These are phyloP conservation scores for Todiramphus chloris DNA, from an alignment of 2,113 vertebrate species.

Conservation along the genomic window DNA sequence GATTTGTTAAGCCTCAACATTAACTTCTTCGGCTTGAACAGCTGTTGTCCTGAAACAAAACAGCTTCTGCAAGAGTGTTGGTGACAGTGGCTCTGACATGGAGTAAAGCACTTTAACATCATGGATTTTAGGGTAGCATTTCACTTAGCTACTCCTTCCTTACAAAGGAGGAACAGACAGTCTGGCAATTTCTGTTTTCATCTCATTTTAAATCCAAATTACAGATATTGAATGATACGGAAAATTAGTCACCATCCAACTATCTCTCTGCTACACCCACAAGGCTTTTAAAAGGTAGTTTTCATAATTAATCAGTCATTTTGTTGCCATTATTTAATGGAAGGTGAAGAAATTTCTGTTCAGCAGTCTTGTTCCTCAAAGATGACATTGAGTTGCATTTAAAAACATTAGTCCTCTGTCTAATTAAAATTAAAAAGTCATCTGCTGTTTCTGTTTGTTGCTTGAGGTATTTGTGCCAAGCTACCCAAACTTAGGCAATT, in stretches of 20 bases:
- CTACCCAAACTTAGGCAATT: background rate
- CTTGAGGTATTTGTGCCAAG: background rate
- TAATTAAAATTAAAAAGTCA: conserved; percentile 39
- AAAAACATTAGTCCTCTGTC: conserved; percentile 27
- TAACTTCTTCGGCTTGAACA: conserved; percentile 9
- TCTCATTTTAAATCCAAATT: conserved; percentile 69
- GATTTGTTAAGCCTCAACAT: conserved; percentile 10
- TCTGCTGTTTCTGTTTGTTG: conserved; percentile 43
- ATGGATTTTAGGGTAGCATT: conserved; percentile 29
- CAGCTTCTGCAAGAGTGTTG: conserved; percentile 21
- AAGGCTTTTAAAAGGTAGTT: conserved; percentile 73
- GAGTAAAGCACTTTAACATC: conserved; percentile 14
- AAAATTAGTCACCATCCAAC: conserved; percentile 77
- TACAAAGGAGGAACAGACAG: conserved; percentile 18
- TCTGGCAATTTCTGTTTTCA: conserved; percentile 58
- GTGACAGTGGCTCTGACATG: conserved; percentile 26
- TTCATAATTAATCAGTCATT: conserved; percentile 78
- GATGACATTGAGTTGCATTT: conserved; percentile 51
- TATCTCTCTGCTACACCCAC: conserved; percentile 66
- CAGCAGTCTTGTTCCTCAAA: conserved; percentile 39
- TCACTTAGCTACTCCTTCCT: conserved; percentile 7
- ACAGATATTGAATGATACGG: conserved; percentile 70
- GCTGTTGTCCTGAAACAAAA: conserved; percentile 37
- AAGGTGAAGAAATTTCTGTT: conserved; percentile 67
- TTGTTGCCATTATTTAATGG: conserved; percentile 74